phyloP scores from a whole-genome alignment of 2,113 vertebrate species.

The Progne subis region DNA sequence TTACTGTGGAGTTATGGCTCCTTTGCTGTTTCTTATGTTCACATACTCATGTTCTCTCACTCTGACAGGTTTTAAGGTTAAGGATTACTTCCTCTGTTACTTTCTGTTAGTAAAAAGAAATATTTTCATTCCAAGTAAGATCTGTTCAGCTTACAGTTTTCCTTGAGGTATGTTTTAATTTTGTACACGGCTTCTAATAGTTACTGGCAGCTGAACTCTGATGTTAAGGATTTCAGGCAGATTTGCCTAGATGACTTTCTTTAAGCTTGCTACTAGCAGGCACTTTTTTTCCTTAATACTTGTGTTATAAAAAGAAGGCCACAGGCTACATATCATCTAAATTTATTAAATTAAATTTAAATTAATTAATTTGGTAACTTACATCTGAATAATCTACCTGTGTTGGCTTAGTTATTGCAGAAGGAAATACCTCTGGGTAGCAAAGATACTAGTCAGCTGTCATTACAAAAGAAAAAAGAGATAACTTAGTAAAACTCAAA shows the following conservation, averaged over 20 bases:
- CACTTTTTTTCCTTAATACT: background rate
- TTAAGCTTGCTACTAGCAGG: background rate
- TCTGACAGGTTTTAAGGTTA: background rate
- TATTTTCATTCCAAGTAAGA: constrained; percentile 6
- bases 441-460: background rate
- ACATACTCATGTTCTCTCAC: background rate
- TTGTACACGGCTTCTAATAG: background rate
- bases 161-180: background rate
- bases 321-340: background rate
- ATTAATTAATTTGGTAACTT: background rate
- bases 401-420: background rate
- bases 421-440: background rate
- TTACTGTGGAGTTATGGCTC: background rate
- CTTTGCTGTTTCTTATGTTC: background rate
- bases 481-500: background rate
- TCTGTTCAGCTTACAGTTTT: constrained; percentile 15
- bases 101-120: background rate
- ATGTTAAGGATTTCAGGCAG: background rate
- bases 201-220: constrained; percentile 6
- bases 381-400: background rate
- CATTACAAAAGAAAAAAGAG: background rate
- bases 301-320: background rate
- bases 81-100: background rate
- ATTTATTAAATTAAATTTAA: background rate
- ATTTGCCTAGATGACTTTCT: background rate